Evolutionary conservation across 2,888 invertebrate genomes (phyloP).

Genomic region (Carterocephalus palaemon): DNA sequence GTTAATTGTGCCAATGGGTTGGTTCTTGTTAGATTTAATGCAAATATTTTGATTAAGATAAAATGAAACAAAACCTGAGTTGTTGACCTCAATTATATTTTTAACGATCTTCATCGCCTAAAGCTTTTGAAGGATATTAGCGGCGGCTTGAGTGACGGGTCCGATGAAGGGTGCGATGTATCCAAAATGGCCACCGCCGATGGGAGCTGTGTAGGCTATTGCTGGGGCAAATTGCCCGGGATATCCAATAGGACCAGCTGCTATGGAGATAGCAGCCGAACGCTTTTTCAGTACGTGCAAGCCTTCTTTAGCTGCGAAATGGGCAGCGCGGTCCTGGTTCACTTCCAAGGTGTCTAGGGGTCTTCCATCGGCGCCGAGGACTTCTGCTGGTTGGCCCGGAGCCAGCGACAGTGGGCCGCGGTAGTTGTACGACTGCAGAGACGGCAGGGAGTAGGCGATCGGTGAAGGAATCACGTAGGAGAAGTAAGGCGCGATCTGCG

Average conservation of each 20-base stretch:
- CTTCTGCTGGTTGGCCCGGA: conserved; percentile 63
- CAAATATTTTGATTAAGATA: too few relatives aligned
- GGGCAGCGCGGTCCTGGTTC: conserved; percentile 61
- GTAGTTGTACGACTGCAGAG: conserved; percentile 68
- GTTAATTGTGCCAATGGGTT: too few relatives aligned
- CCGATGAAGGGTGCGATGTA: conserved; percentile 2
- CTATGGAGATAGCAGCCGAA: conserved; percentile 26
- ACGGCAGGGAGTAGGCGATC: conserved; percentile 50
- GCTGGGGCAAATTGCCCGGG: conserved; percentile 14
- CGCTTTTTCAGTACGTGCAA: conserved; percentile 49
- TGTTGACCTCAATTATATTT: too few relatives aligned
- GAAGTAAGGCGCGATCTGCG: conserved; percentile 40
- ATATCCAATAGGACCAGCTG: conserved; percentile 4
- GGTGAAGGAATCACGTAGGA: conserved; percentile 25
- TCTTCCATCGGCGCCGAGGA: conserved; percentile 55
- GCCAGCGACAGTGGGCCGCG: too few relatives aligned
- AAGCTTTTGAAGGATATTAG: conserved; percentile 4
- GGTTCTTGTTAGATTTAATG: too few relatives aligned
- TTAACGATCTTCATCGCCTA: too few relatives aligned
- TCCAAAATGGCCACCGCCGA: neutral
- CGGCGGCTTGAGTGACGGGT: conserved; percentile 6
- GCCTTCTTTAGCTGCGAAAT: conserved; percentile 56
- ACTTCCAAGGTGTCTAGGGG: conserved; percentile 64
- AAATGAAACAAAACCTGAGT: too few relatives aligned
- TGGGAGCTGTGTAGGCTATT: conserved; percentile 24